phyloP scores from a whole-genome alignment of 2,888 invertebrate species.

The Carcina quercana region DNA sequence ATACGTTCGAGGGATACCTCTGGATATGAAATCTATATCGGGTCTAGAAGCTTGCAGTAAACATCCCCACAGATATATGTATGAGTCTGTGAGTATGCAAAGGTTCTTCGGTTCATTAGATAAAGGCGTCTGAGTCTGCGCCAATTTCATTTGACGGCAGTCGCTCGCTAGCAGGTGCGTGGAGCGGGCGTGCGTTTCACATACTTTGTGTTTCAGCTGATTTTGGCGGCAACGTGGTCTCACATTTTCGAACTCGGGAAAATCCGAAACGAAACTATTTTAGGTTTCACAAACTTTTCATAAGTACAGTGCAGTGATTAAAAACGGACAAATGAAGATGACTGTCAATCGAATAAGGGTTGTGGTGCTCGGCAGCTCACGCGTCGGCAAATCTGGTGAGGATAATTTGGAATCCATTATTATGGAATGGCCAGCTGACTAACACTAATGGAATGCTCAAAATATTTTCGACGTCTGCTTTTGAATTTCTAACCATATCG shows the following conservation, averaged over 20 bases:
- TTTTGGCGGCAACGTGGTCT: constrained; percentile 51
- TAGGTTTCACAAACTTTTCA: constrained; percentile 15
- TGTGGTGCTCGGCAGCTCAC: constrained; percentile 83
- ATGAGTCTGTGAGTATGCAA: constrained; percentile 1
- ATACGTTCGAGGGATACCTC: not conserved
- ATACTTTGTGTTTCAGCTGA: constrained; percentile 50
- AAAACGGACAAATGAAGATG: constrained; percentile 75
- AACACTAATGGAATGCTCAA: constrained; percentile 23
- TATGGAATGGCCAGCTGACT: constrained; percentile 27
- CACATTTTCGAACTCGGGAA: constrained; percentile 15
- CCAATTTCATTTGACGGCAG: constrained; percentile 63
- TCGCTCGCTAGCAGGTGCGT: constrained; percentile 68
- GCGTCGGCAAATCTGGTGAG: constrained; percentile 86
- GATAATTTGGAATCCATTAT: constrained; percentile 27
- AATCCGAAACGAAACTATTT: constrained; percentile 17
- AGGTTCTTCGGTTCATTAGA: constrained; percentile 5
- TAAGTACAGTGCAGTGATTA: constrained; percentile 39
- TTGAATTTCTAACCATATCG: constrained; percentile 16
- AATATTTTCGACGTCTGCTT: constrained; percentile 21
- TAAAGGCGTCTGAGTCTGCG: constrained; percentile 42
- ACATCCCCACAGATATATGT: not conserved
- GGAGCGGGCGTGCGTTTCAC: constrained; percentile 58
- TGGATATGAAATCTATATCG: too few species aligned
- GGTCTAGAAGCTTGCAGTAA: not conserved
- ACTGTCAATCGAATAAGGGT: constrained; percentile 86